phyloP scores from a whole-genome alignment of 2,797 vertebrate species.

The Lindbergichthys nudifrons region DNA sequence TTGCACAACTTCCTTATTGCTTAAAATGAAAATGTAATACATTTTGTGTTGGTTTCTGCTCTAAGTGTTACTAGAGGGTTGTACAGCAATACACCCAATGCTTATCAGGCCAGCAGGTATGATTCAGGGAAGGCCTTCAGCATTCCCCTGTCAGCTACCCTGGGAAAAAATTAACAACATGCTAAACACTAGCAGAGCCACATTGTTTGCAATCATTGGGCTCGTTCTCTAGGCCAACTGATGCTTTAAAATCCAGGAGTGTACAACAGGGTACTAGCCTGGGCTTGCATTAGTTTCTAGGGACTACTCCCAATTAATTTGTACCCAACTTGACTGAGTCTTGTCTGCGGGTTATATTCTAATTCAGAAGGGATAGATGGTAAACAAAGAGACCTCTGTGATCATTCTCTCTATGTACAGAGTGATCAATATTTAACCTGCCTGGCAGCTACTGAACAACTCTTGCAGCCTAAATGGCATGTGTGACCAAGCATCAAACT shows the following conservation, averaged over 20 bases:
- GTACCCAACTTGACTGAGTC: conserved; percentile 20
- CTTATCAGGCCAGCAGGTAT: conserved; percentile 60
- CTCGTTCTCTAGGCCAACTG: neutral
- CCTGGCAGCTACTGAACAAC: conserved; percentile 43
- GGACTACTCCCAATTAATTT: conserved; percentile 66
- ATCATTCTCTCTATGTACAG: conserved; percentile 61
- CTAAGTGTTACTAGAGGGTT: neutral
- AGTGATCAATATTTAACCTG: conserved; percentile 76
- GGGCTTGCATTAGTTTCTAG: conserved; percentile 60
- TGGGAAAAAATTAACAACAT: conserved; percentile 34
- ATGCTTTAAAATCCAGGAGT: neutral
- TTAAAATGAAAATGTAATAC: neutral
- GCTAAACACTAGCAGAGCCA: neutral
- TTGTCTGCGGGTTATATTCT: neutral
- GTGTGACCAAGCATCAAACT: conserved; percentile 30
- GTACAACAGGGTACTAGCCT: conserved; percentile 49
- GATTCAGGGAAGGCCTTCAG: conserved; percentile 51
- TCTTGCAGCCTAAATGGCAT: conserved; percentile 26
- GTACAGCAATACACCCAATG: conserved; percentile 44
- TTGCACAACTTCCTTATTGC: neutral
- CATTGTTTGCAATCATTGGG: neutral
- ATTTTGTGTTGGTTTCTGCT: neutral
- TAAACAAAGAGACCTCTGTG: conserved; percentile 43
- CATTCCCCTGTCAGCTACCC: conserved; percentile 51
- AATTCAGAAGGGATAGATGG: neutral